A percentile compares a stretch with the other conserved stretches of the same genome.
phyloP scores from a whole-genome alignment of 1,140 invertebrate species.

The Ladona fulva region DNA sequence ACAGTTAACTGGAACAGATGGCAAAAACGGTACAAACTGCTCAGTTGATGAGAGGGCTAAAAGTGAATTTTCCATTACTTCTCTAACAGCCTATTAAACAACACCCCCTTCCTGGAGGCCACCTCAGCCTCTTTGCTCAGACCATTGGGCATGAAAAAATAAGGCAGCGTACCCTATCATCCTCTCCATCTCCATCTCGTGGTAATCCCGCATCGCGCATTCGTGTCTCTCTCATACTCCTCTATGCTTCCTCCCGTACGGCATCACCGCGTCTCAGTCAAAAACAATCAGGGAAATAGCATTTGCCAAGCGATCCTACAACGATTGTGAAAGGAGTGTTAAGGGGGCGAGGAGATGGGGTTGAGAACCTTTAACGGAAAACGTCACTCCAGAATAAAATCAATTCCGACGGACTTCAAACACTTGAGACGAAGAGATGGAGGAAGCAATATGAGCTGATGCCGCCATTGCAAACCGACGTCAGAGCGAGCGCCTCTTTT shows the following conservation, averaged over 20 bases:
- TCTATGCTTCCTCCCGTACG: neutral
- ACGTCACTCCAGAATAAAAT: neutral
- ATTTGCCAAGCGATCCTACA: neutral
- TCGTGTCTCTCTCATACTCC: neutral
- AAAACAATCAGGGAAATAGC: neutral
- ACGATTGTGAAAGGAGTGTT: too few species aligned
- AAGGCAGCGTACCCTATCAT: too few species aligned
- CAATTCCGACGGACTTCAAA: neutral
- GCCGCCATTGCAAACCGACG: neutral
- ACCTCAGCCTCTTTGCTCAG: too few species aligned
- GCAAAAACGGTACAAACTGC: too few species aligned
- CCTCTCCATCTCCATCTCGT: too few species aligned
- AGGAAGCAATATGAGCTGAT: neutral
- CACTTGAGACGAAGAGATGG: neutral
- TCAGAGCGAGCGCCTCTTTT: neutral
- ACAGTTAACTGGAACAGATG: too few species aligned
- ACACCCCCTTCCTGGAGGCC: too few species aligned
- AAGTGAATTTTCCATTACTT: neutral
- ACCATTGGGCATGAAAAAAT: too few species aligned
- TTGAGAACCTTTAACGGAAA: neutral
- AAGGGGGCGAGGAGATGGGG: too few species aligned
- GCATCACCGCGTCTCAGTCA: neutral
- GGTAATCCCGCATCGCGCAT: too few species aligned
- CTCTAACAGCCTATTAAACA: neutral
- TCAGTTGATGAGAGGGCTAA: neutral